Evolutionary conservation across 2,888 invertebrate genomes (phyloP).

Genomic region (Pomacea canaliculata): DNA sequence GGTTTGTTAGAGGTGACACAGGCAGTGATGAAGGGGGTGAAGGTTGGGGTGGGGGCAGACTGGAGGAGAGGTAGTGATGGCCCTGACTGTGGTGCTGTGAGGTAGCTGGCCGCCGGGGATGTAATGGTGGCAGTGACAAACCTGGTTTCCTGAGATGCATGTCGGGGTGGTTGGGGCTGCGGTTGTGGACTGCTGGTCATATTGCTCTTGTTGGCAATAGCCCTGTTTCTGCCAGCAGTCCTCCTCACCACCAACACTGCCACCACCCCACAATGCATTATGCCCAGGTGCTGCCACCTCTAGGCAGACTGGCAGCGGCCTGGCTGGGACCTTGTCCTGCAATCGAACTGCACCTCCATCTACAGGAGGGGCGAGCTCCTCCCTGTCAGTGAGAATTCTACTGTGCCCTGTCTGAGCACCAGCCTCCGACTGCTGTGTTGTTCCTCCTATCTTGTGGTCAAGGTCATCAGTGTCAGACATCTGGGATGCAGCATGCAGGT

Average conservation of each 20-base stretch:
- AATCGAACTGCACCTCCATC: too few species aligned
- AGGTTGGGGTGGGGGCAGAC: slow-evolving; percentile 7
- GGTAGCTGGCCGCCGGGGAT: slow-evolving; percentile 32
- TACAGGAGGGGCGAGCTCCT: too few species aligned
- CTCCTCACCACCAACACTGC: not conserved
- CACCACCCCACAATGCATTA: not conserved
- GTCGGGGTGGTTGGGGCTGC: not conserved
- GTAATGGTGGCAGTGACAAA: slow-evolving; percentile 22
- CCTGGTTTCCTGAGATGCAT: slow-evolving; percentile 30
- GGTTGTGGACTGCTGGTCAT: not conserved
- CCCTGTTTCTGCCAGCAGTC: not conserved
- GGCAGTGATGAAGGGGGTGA: slow-evolving; percentile 4
- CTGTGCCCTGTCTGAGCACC: not conserved
- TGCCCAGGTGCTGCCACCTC: not conserved
- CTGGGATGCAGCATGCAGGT: not conserved
- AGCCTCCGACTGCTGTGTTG: too few species aligned
- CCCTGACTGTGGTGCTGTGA: slow-evolving; percentile 12
- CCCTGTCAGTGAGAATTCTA: not conserved
- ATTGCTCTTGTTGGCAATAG: not conserved
- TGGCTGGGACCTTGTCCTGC: too few species aligned
- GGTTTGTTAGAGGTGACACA: not conserved
- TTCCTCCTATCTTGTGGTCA: too few species aligned
- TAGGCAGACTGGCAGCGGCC: not conserved
- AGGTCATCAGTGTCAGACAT: not conserved
- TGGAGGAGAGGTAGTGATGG: slow-evolving; percentile 23